phyloP scores from a whole-genome alignment of 2,797 vertebrate species.

The Podarcis siculus region DNA sequence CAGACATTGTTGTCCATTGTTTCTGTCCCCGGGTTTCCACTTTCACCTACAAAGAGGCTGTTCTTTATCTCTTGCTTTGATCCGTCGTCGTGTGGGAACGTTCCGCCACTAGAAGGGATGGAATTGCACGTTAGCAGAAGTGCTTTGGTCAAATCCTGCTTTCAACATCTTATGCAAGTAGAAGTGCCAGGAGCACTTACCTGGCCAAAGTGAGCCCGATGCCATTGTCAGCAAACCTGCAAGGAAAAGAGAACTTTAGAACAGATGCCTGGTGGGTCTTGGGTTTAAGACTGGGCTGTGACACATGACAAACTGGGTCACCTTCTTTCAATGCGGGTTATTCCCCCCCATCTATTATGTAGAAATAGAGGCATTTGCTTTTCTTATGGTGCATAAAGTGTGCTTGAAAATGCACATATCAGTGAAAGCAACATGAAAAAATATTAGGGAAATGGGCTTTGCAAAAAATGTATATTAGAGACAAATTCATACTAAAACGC shows the following conservation, averaged over 20 bases:
- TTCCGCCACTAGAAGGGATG: constrained; percentile 86
- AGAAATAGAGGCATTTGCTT: too few relatives aligned
- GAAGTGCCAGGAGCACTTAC: constrained; percentile 70
- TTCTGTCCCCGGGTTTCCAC: constrained; percentile 88
- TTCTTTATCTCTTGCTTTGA: constrained; percentile 96
- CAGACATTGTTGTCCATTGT: constrained; percentile 83
- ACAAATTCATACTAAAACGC: too few relatives aligned
- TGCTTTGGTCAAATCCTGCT: not conserved
- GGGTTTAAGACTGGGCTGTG: not conserved
- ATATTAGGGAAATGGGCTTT: too few relatives aligned
- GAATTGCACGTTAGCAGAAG: constrained; percentile 34
- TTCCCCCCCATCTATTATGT: not conserved
- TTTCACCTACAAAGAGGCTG: constrained; percentile 96
- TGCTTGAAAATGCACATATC: too few relatives aligned
- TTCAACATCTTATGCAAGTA: fast-evolving
- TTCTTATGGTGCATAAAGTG: too few relatives aligned
- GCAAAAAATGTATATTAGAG: too few relatives aligned
- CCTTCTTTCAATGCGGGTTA: not conserved
- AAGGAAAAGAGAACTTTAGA: constrained; percentile 40
- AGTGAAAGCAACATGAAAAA: too few relatives aligned
- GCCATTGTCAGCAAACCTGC: constrained; percentile 96
- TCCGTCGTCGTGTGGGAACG: constrained; percentile 95
- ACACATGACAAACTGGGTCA: not conserved
- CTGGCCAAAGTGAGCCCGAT: constrained; percentile 95
- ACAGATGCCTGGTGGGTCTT: too few relatives aligned